A percentile compares a stretch with the other conserved stretches of the same genome.
Evolutionary conservation across 2,797 vertebrate genomes (phyloP).

Genomic region (Psittacula echo): DNA sequence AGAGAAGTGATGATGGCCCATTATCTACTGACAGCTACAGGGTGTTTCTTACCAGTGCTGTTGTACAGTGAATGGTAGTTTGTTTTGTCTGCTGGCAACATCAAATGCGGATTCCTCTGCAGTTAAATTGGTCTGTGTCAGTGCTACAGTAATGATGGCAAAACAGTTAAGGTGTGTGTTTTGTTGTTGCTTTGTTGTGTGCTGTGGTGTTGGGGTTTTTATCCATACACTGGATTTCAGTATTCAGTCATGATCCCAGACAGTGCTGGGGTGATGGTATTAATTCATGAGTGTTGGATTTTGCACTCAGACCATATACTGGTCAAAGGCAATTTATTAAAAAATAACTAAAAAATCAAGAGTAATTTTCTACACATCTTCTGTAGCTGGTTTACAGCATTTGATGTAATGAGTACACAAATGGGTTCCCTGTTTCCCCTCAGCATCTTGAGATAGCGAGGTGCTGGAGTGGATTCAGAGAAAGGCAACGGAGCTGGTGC

Average conservation of each 20-base stretch:
- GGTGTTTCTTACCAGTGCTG: background rate
- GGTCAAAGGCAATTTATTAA: background rate
- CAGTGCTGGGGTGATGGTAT: background rate
- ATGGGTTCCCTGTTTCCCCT: background rate
- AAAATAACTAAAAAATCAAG: background rate
- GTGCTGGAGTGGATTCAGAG: no score
- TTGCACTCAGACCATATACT: background rate
- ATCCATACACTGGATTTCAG: background rate
- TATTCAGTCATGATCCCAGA: background rate
- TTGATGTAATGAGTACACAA: background rate
- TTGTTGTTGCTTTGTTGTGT: background rate
- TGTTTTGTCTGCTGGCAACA: background rate
- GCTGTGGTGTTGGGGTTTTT: background rate
- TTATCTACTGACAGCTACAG: background rate
- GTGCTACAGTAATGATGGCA: background rate
- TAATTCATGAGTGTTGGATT: background rate
- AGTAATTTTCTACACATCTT: background rate
- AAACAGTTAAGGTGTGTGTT: background rate
- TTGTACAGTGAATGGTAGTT: background rate
- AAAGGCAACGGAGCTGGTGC: no score
- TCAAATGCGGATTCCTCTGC: background rate
- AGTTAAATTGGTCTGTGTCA: background rate
- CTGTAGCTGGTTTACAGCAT: background rate
- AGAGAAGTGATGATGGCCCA: background rate
- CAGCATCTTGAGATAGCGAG: background rate